A percentile compares a stretch with the other conserved stretches of the same genome.
Conservation (phyloP, 1,140 invertebrate species). For the Meloidogyne exigua region DNA sequence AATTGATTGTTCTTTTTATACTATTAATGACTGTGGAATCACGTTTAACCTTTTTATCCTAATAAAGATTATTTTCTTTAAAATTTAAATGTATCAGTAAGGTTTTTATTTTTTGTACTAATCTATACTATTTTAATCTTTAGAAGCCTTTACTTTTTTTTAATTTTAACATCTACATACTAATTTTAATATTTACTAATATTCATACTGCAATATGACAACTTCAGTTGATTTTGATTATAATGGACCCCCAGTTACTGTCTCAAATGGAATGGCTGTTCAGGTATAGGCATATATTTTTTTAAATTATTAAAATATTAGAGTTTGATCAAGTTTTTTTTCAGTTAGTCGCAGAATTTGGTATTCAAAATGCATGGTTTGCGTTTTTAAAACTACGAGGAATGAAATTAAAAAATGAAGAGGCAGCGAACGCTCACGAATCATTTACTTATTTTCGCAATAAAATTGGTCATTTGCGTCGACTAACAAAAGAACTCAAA, state of each 20-base stretch:
- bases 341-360: slow-evolving; percentile 38
- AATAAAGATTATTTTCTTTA: too few relatives aligned
- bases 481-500: slow-evolving; percentile 9
- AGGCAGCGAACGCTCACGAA: slow-evolving; percentile 22
- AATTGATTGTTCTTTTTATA: background rate
- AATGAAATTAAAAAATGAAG: slow-evolving; percentile 41
- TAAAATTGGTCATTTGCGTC: slow-evolving; percentile 35
- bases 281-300: slow-evolving; percentile 9
- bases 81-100: too few relatives aligned
- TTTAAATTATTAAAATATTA: too few relatives aligned
- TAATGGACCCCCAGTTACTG: slow-evolving; percentile 36
- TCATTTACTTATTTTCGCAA: slow-evolving; percentile 34
- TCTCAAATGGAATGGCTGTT: slow-evolving; percentile 33
- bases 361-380: slow-evolving; percentile 40
- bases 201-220: background rate
- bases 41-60: too few relatives aligned
- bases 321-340: background rate
- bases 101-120: too few relatives aligned
- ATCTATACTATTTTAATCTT: too few relatives aligned
- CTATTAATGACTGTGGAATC: background rate
- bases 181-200: too few relatives aligned
- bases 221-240: slow-evolving; percentile 41
- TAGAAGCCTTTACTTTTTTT: too few relatives aligned
- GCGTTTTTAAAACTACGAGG: slow-evolving; percentile 43
- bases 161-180: too few relatives aligned